Evolutionary conservation across 2,888 invertebrate genomes (phyloP).

Genomic region (Apamea anceps): DNA sequence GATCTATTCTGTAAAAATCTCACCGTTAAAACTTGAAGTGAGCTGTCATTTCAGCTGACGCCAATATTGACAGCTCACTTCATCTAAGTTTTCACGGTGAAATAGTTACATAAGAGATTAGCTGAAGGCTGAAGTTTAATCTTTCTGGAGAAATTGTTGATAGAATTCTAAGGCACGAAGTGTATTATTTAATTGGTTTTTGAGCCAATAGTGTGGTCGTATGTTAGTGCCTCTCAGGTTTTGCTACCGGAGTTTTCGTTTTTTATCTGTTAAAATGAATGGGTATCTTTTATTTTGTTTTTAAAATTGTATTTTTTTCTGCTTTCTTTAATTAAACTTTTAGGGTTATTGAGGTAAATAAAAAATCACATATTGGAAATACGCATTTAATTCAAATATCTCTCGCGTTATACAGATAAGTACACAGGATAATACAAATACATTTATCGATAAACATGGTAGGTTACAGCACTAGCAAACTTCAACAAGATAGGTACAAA

Average conservation of each 20-base stretch:
- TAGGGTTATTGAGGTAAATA: not conserved
- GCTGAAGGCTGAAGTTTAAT: too few relatives aligned
- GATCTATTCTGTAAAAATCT: not conserved
- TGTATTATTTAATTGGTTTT: not conserved
- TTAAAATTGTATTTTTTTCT: not conserved
- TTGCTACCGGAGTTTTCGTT: too few relatives aligned
- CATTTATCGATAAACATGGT: conserved; percentile 44
- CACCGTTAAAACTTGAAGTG: too few relatives aligned
- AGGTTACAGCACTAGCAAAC: conserved; percentile 72
- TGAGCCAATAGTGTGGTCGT: not conserved
- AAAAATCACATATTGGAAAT: conserved; percentile 65
- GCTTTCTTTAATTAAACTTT: not conserved
- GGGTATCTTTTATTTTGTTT: not conserved
- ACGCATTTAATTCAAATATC: conserved; percentile 81
- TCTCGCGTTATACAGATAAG: conserved; percentile 81
- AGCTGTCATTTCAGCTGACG: too few relatives aligned
- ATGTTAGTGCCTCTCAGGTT: not conserved
- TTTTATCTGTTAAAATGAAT: not conserved
- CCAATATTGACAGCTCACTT: not conserved
- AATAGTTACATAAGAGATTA: not conserved
- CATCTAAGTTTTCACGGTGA: not conserved
- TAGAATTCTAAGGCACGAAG: not conserved
- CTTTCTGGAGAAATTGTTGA: not conserved
- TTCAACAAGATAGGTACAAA: conserved; percentile 75
- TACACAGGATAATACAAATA: conserved; percentile 75